Evolutionary conservation across 2,888 invertebrate genomes (phyloP), one percentile per base, ranked within the genome.

Genomic region (Penaeus monodon): DNA sequence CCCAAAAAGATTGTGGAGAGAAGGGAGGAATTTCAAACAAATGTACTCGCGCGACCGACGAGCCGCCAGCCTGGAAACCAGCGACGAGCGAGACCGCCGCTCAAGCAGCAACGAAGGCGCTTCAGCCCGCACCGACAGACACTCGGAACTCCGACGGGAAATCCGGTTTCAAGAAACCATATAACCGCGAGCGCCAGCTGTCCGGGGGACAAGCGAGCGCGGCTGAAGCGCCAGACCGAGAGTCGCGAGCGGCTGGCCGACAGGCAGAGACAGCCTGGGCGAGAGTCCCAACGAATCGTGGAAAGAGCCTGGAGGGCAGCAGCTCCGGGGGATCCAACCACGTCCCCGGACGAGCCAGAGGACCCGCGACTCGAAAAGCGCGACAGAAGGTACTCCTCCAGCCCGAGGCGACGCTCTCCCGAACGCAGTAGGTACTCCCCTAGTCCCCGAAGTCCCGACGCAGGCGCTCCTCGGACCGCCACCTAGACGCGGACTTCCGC

Each of bases 221-320:
- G 29, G 22, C 64, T 27, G 20, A 74, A 57, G 8, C 27, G 65
- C 24, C 70, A 65, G 22, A 29, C 49, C 27, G 14, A 44, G 8
- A 79, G 27, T 78, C 29, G 38, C 29, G 83, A 87, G 29, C 70
- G 68, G 27, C 27, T 79, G 38, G 79, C 70, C 12, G 86, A 87
- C 83, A 87, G n/a, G 86, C 65, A 78, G 79, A 33, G 86, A 87
- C 79, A 87, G 83, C 65, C 79, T 87, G 7, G 73, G 80, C 22
- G 88, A 86, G 20, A 86, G 86, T 77, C 86, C 65, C 44, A 73
- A 84, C n/a, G 86, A 86, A 49, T 88, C 88, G 22, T 88, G 88
- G 88, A 77, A n/a, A 84, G 64, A 88, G 88, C n/a, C n/a, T 79
- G 27, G 86, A 87, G 24, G 64, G 83, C 44, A 81, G 64, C 49